Evolutionary conservation across 2,888 invertebrate genomes (phyloP).

Genomic region (Orthosia gracilis): DNA sequence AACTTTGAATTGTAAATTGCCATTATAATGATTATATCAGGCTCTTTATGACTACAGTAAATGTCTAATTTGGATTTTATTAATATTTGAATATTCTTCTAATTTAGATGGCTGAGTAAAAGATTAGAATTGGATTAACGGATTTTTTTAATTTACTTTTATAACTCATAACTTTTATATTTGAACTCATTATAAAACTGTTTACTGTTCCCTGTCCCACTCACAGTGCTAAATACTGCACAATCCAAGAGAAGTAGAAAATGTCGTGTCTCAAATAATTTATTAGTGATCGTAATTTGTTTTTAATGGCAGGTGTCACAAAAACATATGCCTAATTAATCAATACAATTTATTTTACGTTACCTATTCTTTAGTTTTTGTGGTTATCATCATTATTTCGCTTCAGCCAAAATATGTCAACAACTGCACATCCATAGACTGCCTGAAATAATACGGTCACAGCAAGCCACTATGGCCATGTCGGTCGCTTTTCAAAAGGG

Average conservation of each 20-base stretch:
- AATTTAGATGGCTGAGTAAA: constrained; percentile 10
- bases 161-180: background rate
- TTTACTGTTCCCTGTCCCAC: background rate
- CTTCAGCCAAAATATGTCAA: background rate
- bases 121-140: constrained; percentile 40
- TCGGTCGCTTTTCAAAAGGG: background rate
- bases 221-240: constrained; percentile 4
- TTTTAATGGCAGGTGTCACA: background rate
- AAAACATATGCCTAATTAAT: background rate
- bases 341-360: no score
- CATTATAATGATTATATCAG: constrained; percentile 37
- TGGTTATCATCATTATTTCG: background rate
- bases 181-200: constrained; percentile 19
- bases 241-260: background rate
- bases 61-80: constrained; percentile 55
- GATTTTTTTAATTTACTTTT: constrained; percentile 18
- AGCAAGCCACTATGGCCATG: background rate
- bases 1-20: constrained; percentile 62
- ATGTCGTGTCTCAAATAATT: no score
- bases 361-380: no score
- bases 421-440: background rate
- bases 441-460: background rate
- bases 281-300: no score
- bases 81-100: constrained; percentile 50
- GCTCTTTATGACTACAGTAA: constrained; percentile 54